A percentile compares a stretch with the other conserved stretches of the same genome.
These are phyloP conservation scores for Tetropium fuscum DNA, from an alignment of 2,888 invertebrate species.

Conservation along the genomic window DNA sequence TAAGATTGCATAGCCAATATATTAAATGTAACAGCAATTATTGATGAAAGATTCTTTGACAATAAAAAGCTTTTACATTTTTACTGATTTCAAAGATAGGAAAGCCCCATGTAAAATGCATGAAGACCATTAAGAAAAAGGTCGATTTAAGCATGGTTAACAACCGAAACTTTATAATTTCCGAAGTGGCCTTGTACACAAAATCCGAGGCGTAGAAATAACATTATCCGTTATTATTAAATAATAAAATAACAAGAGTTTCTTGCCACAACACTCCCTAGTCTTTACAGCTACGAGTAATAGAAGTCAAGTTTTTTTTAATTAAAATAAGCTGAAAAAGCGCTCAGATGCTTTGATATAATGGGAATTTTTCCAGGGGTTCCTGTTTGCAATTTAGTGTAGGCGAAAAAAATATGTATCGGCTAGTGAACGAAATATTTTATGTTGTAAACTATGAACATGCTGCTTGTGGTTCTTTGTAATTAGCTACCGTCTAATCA, in stretches of 20 bases:
- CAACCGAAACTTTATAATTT: constrained; percentile 35
- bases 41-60: not conserved
- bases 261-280: not conserved
- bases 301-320: too few relatives aligned
- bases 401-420: too few relatives aligned
- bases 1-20: too few relatives aligned
- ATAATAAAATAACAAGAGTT: constrained; percentile 9
- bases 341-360: too few relatives aligned
- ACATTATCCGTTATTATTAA: constrained; percentile 12
- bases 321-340: not conserved
- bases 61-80: not conserved
- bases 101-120: constrained; percentile 1
- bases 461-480: too few relatives aligned
- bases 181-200: constrained; percentile 31
- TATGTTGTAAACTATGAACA: too few relatives aligned
- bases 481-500: too few relatives aligned
- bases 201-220: constrained; percentile 32
- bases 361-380: too few relatives aligned
- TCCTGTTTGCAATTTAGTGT: too few relatives aligned
- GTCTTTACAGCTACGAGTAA: too few relatives aligned
- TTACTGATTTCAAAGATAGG: not conserved
- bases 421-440: too few relatives aligned
- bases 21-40: not conserved
- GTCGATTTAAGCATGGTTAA: constrained; percentile 33
- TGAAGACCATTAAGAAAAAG: constrained; percentile 19